Percentiles rank a stretch among this genome's conserved stretches.
Evolutionary conservation across 2,888 invertebrate species (phyloP).

Genomic region (Seladonia tumulorum): DNA sequence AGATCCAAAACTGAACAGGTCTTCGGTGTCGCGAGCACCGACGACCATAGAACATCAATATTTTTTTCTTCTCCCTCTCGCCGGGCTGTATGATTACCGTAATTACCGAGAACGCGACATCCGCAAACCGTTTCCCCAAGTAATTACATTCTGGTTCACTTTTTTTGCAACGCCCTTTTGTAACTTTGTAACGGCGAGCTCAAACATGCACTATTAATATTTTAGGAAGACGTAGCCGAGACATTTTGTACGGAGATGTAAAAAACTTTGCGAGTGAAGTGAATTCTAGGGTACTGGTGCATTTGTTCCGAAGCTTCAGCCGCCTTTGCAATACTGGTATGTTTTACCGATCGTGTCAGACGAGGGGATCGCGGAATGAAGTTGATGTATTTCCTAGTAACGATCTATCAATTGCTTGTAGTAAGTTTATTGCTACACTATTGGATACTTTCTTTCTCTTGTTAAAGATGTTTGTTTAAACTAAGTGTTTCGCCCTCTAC

Average conservation of each 20-base stretch:
- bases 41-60: background rate
- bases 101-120: background rate
- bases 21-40: background rate
- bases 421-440: background rate
- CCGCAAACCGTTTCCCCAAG: background rate
- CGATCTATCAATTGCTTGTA: background rate
- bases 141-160: background rate
- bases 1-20: background rate
- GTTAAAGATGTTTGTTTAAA: background rate
- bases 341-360: background rate
- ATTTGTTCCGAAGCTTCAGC: background rate
- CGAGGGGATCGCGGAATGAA: background rate
- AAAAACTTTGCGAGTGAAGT: background rate
- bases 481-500: background rate
- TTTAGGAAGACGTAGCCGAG: background rate
- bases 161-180: background rate
- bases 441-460: background rate
- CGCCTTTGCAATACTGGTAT: background rate
- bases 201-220: background rate
- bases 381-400: background rate
- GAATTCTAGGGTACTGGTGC: background rate
- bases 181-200: background rate
- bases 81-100: slow-evolving; percentile 14
- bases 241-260: background rate
- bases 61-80: background rate